Evolutionary conservation across 2,113 vertebrate genomes (phyloP), one percentile per base, ranked within the genome.

Genomic region (Pangasianodon hypophthalmus): DNA sequence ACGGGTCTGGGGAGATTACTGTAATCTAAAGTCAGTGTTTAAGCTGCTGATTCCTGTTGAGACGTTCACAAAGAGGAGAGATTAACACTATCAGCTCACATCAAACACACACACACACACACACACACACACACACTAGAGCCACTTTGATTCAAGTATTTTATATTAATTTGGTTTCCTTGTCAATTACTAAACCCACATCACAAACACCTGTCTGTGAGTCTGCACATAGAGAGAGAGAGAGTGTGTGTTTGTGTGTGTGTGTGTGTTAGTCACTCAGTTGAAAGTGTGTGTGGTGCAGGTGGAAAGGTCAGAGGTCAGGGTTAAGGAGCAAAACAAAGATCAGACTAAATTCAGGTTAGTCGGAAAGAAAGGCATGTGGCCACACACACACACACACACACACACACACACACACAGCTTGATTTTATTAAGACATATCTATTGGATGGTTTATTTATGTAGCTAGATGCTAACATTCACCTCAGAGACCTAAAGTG

Each of bases 21-120:
- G 88, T 84, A 88, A 88, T 84, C 81, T 84, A 71, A 14, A 67
- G 67, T 48, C 29, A 73, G 69, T 58, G 37, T 85, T 77, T 85
- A 84, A 89, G 88, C 8, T 44, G 37, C 32, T 24, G 88, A 77
- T 85, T 85, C 69, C 69, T 89, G 82, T 62, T 10, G 82, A 79
- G 88, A 52, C 29, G 29, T 52, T 79, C 46, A 89, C 26, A 89
- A 73, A 62, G 29, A 50, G 41, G 26, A 58, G 6, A 73, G 88
- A 85, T 89, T 62, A 77, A 2, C 77, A 41, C n/a, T 85, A 85
- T 89, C 69, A 89, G 69, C 16, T 84, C 37, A 75, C 87, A 88
- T 48, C 69, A 54, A 29, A 50, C 52, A 32, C 62, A 50, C 46
- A 41, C 54, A 58, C n/a, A 32, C 50, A 16, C 52, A 32, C 52